Evolutionary conservation across 2,888 invertebrate genomes (phyloP), one percentile per base, ranked within the genome.

Genomic region (Andrena chrysosceles): DNA sequence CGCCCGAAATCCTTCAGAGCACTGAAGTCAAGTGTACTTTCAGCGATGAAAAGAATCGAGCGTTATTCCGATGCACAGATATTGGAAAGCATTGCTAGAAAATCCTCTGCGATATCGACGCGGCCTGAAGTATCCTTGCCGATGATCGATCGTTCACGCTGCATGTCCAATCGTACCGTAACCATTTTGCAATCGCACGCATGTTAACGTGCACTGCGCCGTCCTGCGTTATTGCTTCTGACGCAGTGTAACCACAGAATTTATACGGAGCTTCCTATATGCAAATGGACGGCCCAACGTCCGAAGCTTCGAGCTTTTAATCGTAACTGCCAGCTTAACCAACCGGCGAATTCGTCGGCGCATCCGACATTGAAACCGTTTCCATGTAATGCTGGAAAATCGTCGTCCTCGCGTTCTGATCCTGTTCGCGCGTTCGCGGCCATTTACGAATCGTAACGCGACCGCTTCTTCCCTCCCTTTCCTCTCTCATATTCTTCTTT

Each of bases 321-420:
- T 88, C 87, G 85, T 72, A 88, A 87, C 76, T 82, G 75, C 72
- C 75, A 69, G 84, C 82, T 87, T 84, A 88, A 88, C 77, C 85
- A 73, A 48, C 70, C 63, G 68, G 76, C 85, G 85, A 87, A 81
- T 84, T 83, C 87, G 73, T 63, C 81, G 84, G 81, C 84, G 69
- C 76, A 76, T 83, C 78, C 87, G 84, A 88, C 83, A 84, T 81
- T 88, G 84, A 88, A 88, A 88, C 84, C 81, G 71, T 88, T 87
- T 88, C 72, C 83, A 74, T 85, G 88, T 84, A 88, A 85, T 87
- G 82, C 84, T 74, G 67, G 82, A 80, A 84, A 85, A 84, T 87
- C 81, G 79, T 69, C 71, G 74, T 48, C 42, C 64, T 42, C 42
- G 42, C 70, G 68, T 49, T 70, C 66, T 71, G 56, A 59, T 63